Conservation (phyloP, 2,888 invertebrate genomes). For the Hypsopygia costalis region DNA sequence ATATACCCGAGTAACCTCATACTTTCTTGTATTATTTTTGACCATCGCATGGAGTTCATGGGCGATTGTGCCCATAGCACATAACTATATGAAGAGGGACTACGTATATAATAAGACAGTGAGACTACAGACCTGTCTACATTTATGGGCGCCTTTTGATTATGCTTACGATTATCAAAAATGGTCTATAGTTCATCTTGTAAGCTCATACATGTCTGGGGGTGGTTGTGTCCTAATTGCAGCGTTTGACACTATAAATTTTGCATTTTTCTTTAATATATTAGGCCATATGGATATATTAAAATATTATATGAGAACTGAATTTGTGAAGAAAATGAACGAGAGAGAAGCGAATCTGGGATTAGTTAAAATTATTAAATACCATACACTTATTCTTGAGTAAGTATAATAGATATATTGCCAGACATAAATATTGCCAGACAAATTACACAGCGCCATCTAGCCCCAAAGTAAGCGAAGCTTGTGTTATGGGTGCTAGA, state of each 20-base stretch:
- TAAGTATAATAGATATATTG: too few species aligned
- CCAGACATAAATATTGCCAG: too few species aligned
- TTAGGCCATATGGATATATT: conserved; percentile 41
- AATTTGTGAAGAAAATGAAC: conserved; percentile 17
- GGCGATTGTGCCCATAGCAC: conserved; percentile 23
- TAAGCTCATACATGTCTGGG: not conserved
- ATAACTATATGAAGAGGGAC: conserved; percentile 27
- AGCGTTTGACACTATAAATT: conserved; percentile 30
- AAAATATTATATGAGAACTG: conserved; percentile 27
- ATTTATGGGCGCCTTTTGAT: conserved; percentile 35
- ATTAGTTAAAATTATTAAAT: conserved; percentile 27
- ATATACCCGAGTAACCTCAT: conserved; percentile 22
- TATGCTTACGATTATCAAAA: conserved; percentile 28
- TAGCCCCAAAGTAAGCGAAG: too few species aligned
- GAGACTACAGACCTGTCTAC: conserved; percentile 29
- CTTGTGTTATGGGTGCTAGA: too few species aligned
- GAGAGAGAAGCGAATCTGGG: conserved; percentile 22
- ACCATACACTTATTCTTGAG: conserved; percentile 36
- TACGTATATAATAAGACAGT: conserved; percentile 26
- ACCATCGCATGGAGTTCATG: conserved; percentile 23
- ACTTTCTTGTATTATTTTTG: conserved; percentile 18
- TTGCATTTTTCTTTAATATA: conserved; percentile 33
- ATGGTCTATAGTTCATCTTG: conserved; percentile 25
- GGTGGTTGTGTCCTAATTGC: conserved; percentile 17
- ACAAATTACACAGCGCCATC: too few species aligned